These are phyloP conservation scores for Tilapia sparmanii DNA, from an alignment of 2,113 vertebrate species.

Conservation along the genomic window DNA sequence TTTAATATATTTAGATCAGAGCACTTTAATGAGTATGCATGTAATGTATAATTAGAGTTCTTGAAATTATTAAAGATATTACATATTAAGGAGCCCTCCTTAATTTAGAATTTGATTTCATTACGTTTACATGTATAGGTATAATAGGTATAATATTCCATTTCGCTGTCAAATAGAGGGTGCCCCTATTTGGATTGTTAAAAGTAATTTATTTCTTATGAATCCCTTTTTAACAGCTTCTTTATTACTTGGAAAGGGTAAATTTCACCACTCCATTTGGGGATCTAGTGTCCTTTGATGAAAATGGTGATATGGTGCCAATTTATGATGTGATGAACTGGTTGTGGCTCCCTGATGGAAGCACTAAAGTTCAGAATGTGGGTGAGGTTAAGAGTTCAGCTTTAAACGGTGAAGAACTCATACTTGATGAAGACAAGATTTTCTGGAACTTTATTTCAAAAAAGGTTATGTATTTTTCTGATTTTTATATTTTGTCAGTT, in stretches of 20 bases:
- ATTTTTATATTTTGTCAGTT: background rate
- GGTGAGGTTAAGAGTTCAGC: slow-evolving; percentile 51
- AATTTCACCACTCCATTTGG: slow-evolving; percentile 61
- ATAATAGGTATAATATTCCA: background rate
- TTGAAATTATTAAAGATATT: background rate
- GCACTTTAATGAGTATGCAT: background rate
- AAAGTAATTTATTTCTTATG: background rate
- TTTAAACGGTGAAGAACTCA: slow-evolving; percentile 24
- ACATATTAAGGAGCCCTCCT: background rate
- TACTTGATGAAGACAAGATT: slow-evolving; percentile 51
- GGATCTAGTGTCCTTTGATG: slow-evolving; percentile 63
- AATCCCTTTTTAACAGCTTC: slow-evolving; percentile 25
- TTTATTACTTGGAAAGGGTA: slow-evolving; percentile 53
- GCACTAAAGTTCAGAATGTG: slow-evolving; percentile 32
- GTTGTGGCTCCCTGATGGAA: slow-evolving; percentile 43
- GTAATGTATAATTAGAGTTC: background rate
- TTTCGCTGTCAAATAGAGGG: background rate
- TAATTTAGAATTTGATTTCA: background rate
- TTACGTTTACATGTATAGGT: background rate
- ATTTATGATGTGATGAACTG: slow-evolving; percentile 70
- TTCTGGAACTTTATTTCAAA: slow-evolving; percentile 50
- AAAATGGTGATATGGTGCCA: slow-evolving; percentile 63
- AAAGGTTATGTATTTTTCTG: slow-evolving; percentile 6
- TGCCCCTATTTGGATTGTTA: background rate
- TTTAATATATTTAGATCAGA: background rate